phyloP scores from a whole-genome alignment of 2,888 invertebrate species.

The Chalcosyrphus nemorum region DNA sequence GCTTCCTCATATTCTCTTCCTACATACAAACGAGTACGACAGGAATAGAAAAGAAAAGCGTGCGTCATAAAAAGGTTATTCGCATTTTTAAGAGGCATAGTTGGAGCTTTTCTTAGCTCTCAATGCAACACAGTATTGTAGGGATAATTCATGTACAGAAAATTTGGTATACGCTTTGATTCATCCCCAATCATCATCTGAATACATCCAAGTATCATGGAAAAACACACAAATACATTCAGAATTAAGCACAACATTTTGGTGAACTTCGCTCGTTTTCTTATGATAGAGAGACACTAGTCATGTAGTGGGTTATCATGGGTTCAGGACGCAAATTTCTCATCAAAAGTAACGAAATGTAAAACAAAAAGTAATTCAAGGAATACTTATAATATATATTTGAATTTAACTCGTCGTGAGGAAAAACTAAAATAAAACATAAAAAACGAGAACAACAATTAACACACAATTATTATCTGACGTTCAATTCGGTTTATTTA shows the following conservation, averaged over 20 bases:
- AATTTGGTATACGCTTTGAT: constrained; percentile 39
- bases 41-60: constrained; percentile 46
- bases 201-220: constrained; percentile 18
- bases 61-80: constrained; percentile 44
- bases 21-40: not conserved
- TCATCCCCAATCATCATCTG: constrained; percentile 31
- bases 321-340: constrained; percentile 50
- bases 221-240: constrained; percentile 35
- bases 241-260: constrained; percentile 49
- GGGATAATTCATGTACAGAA: constrained; percentile 41
- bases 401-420: constrained; percentile 2
- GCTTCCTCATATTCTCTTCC: not conserved
- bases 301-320: constrained; percentile 61
- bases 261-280: constrained; percentile 44
- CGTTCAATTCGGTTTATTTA: not conserved
- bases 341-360: constrained; percentile 38
- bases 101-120: constrained; percentile 41
- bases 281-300: constrained; percentile 42
- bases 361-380: constrained; percentile 33
- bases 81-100: not conserved
- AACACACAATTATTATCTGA: not conserved
- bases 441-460: constrained; percentile 3
- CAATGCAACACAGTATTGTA: not conserved
- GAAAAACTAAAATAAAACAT: not conserved
- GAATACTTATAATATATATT: constrained; percentile 23